Evolutionary conservation across 2,113 vertebrate genomes (phyloP).

Genomic region (Bos indicus): DNA sequence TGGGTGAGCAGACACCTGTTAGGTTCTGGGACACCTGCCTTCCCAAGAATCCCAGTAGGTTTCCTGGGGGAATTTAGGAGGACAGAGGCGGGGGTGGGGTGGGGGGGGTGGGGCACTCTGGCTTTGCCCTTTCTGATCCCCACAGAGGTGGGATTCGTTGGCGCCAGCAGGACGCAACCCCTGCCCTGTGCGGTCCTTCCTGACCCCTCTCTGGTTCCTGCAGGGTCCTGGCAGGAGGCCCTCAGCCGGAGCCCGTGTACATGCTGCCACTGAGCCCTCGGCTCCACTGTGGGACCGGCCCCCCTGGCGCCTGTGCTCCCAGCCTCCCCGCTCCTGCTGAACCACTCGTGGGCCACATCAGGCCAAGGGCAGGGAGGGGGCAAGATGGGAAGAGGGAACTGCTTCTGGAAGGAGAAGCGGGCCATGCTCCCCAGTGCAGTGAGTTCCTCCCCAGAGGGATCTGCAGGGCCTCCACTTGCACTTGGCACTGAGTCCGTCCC

Average conservation of each 20-base stretch:
- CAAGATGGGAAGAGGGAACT: neutral
- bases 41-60: no score
- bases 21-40: neutral
- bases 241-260: neutral
- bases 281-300: neutral
- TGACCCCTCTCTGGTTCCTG: neutral
- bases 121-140: no score
- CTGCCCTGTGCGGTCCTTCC: neutral
- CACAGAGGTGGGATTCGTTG: neutral
- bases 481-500: neutral
- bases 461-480: neutral
- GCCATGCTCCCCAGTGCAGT: neutral
- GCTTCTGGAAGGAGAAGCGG: neutral
- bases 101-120: neutral
- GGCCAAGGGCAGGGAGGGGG: neutral
- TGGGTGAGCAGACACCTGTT: neutral
- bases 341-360: neutral
- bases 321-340: neutral
- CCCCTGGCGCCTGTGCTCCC: neutral
- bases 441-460: neutral
- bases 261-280: neutral
- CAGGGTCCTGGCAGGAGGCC: neutral
- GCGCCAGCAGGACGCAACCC: neutral
- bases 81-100: fast-evolving
- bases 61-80: neutral